Evolutionary conservation across 2,797 vertebrate species (phyloP), one percentile per base, ranked within the genome.

Genomic region (Syndactyla subalaris): DNA sequence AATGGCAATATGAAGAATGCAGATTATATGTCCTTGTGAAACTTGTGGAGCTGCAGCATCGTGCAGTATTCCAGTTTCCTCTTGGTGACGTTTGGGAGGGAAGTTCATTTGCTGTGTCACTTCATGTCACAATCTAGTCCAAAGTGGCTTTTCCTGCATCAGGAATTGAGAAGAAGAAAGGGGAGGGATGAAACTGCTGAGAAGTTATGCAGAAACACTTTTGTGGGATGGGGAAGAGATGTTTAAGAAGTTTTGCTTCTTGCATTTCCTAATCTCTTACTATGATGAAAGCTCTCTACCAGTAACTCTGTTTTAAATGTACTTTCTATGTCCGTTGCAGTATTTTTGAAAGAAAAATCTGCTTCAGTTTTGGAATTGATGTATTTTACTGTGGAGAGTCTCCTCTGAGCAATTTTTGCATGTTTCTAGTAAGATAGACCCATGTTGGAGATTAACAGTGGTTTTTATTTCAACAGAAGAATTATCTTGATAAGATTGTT

Each of bases 91-190:
- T 76, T 61, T 79, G 5, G 41, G 91, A 83, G 90, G 75, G 91
- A 95, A 94, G 93, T 95, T 91, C 36, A 23, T 57, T 80, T 88
- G 72, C 78, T 95, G 26, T 49, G 79, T 96, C 94, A 91, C 81
- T 89, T 92, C 9, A 7, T 94, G 93, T 94, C 93, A 94, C 78
- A 85, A 41, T 88, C 43, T 78, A 88, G 65, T 58, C 86, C 58
- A 75, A 75, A 85, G 72, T 8, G 20, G 24, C 63, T 93, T 93
- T 95, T 95, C 48, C 83, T 88, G 79, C 7, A 2, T 68, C 41
- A 71, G 58, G 58, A 95, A 63, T 83, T 51, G 68, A 85, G 74
- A 82, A 84, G 45, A n/a, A 87, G 74, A 68, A 89, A 92, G 59
- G 15, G 45, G 29, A 62, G 34, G 61, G 38, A 77, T 26, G 79